Percentiles rank a stretch among this genome's conserved stretches.
These are phyloP conservation scores for Exephanes ischioxanthus DNA, from an alignment of 2,888 invertebrate species.

Conservation along the genomic window DNA sequence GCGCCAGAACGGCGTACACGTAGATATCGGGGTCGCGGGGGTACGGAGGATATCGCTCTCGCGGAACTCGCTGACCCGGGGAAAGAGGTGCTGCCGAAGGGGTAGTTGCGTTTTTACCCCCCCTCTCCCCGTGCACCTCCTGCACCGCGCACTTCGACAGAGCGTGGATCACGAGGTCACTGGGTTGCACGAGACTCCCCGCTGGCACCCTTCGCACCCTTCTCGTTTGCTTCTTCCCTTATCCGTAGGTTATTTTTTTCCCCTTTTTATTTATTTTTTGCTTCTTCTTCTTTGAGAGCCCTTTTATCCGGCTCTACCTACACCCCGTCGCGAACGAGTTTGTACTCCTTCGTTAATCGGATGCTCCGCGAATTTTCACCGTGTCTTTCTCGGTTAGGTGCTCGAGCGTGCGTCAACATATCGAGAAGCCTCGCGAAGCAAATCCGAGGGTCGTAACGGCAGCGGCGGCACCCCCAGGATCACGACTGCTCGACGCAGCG, in stretches of 20 bases:
- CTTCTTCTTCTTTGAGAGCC: neutral
- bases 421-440: slow-evolving; percentile 50
- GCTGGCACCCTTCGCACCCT: slow-evolving; percentile 50
- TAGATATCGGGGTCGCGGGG: slow-evolving; percentile 50
- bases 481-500: slow-evolving; percentile 26
- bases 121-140: slow-evolving; percentile 38
- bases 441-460: slow-evolving; percentile 28
- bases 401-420: slow-evolving; percentile 57
- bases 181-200: slow-evolving; percentile 69
- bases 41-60: slow-evolving; percentile 39
- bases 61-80: slow-evolving; percentile 65
- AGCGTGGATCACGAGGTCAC: slow-evolving; percentile 70
- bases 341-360: slow-evolving; percentile 43
- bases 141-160: slow-evolving; percentile 64
- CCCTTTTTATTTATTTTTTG: neutral
- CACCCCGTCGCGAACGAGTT: slow-evolving; percentile 33
- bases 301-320: slow-evolving; percentile 1
- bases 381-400: slow-evolving; percentile 28
- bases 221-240: slow-evolving; percentile 32
- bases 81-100: slow-evolving; percentile 63
- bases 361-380: slow-evolving; percentile 35
- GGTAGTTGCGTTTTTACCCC: slow-evolving; percentile 63
- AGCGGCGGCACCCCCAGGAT: slow-evolving; percentile 56
- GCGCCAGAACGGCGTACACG: slow-evolving; percentile 43
- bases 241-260: slow-evolving; percentile 5